phyloP scores from a whole-genome alignment of 1,140 invertebrate genomes.

The Psix sp. region DNA sequence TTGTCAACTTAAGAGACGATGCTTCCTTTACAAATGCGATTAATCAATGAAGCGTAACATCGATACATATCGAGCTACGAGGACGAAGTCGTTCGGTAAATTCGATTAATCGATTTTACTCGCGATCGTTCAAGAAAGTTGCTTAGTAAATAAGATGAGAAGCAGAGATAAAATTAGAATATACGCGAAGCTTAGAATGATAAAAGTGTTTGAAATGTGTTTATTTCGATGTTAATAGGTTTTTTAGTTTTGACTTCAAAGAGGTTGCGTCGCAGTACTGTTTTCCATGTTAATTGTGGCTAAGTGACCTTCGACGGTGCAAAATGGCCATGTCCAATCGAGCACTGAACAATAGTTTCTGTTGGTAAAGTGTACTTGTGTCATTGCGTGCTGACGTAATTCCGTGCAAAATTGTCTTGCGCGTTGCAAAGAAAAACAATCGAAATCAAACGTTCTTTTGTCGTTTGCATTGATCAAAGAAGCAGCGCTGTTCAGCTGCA shows the following conservation, averaged over 20 bases:
- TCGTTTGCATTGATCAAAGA: conserved; percentile 31
- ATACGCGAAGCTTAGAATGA: too few relatives aligned
- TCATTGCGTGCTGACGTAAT: conserved; percentile 52
- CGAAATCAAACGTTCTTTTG: conserved; percentile 47
- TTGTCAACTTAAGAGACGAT: conserved; percentile 21
- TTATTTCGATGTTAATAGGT: too few relatives aligned
- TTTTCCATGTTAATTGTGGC: conserved; percentile 17
- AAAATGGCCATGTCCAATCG: conserved; percentile 53
- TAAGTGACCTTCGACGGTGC: conserved; percentile 52
- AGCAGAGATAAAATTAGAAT: too few relatives aligned
- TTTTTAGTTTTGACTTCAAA: too few relatives aligned
- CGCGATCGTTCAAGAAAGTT: conserved; percentile 4
- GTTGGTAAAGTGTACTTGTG: conserved; percentile 44
- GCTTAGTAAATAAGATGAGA: too few relatives aligned
- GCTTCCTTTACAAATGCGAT: conserved; percentile 39
- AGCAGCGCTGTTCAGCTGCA: conserved; percentile 24
- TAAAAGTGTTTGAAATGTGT: too few relatives aligned
- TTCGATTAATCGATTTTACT: conserved; percentile 31
- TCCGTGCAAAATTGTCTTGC: conserved; percentile 44
- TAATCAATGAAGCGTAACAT: conserved; percentile 30
- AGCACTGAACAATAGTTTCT: conserved; percentile 46
- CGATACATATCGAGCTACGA: conserved; percentile 20
- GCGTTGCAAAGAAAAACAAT: conserved; percentile 32
- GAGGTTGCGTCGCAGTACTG: too few relatives aligned
- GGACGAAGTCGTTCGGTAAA: conserved; percentile 6